These are phyloP conservation scores for Meloidogyne chitwoodi DNA, from an alignment of 1,140 invertebrate species.

Conservation along the genomic window DNA sequence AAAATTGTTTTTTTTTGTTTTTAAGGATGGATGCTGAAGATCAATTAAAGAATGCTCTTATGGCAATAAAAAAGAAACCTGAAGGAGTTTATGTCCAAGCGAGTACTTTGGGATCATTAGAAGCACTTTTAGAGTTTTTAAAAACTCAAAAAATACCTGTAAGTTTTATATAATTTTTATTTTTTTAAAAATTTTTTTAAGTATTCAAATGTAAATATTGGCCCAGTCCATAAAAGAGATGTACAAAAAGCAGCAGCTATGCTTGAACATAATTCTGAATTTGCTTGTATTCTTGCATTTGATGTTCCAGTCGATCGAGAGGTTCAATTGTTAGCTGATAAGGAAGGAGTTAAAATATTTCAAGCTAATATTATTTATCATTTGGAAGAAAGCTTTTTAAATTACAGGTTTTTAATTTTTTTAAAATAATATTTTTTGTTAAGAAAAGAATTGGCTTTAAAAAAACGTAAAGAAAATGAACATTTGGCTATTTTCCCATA, in stretches of 20 bases:
- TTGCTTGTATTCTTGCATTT: slow-evolving; percentile 95
- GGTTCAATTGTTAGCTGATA: slow-evolving; percentile 92
- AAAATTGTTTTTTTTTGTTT: slow-evolving; percentile 10
- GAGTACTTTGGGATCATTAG: slow-evolving; percentile 92
- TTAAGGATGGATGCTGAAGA: slow-evolving; percentile 54
- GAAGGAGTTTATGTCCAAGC: slow-evolving; percentile 97
- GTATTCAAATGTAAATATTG: slow-evolving; percentile 97
- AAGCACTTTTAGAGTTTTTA: slow-evolving; percentile 92
- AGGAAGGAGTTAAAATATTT: slow-evolving; percentile 89
- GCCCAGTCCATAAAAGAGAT: slow-evolving; percentile 97
- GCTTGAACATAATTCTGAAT: slow-evolving; percentile 70
- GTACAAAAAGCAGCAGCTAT: slow-evolving; percentile 99
- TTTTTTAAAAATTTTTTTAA: slow-evolving; percentile 63
- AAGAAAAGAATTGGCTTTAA: slow-evolving; percentile 82
- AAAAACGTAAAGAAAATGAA: slow-evolving; percentile 89
- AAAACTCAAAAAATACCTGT: slow-evolving; percentile 86
- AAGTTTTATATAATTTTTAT: slow-evolving; percentile 58
- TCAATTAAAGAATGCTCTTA: slow-evolving; percentile 76
- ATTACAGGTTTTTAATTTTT: slow-evolving; percentile 66
- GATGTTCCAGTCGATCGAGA: slow-evolving; percentile 97
- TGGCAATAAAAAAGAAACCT: slow-evolving; percentile 81
- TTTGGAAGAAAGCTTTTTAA: slow-evolving; percentile 93
- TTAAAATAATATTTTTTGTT: slow-evolving; percentile 19
- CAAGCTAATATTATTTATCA: slow-evolving; percentile 99
- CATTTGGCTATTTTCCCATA: slow-evolving; percentile 96